A percentile compares a stretch with the other conserved stretches of the same genome.
Conservation (phyloP, 2,888 invertebrate species). For the Drosophila meridiana region DNA sequence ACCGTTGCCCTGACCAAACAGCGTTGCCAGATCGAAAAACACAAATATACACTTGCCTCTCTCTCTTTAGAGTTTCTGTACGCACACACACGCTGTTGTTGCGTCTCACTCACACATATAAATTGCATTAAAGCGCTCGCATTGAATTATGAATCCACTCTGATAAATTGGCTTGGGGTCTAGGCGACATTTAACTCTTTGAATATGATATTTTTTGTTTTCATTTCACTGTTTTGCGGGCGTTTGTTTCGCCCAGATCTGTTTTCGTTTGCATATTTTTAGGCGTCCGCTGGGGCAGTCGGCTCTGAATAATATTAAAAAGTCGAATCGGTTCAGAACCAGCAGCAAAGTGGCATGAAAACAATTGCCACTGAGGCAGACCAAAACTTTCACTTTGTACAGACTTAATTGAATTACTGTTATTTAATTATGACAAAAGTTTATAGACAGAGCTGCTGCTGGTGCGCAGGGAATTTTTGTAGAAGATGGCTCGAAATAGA, state of each 20-base stretch:
- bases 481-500: background rate
- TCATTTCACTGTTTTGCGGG: background rate
- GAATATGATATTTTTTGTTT: conserved; percentile 43
- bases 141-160: conserved; percentile 53
- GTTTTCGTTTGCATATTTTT: conserved; percentile 51
- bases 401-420: conserved; percentile 9
- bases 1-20: conserved; percentile 25
- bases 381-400: conserved; percentile 6
- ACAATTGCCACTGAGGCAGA: conserved; percentile 14
- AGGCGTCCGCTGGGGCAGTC: conserved; percentile 9
- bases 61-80: background rate
- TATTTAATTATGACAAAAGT: conserved; percentile 1
- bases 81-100: background rate
- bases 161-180: conserved; percentile 32
- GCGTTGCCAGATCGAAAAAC: conserved; percentile 44
- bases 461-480: background rate
- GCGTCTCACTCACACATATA: conserved; percentile 50
- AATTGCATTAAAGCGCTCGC: conserved; percentile 71
- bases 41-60: conserved; percentile 29
- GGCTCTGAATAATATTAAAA: conserved; percentile 32
- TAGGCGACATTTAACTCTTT: conserved; percentile 25
- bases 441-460: background rate
- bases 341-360: conserved; percentile 7
- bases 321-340: conserved; percentile 13
- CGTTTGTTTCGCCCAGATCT: conserved; percentile 19